phyloP scores from a whole-genome alignment of 2,113 vertebrate genomes.

The Nesogale talazaci region DNA sequence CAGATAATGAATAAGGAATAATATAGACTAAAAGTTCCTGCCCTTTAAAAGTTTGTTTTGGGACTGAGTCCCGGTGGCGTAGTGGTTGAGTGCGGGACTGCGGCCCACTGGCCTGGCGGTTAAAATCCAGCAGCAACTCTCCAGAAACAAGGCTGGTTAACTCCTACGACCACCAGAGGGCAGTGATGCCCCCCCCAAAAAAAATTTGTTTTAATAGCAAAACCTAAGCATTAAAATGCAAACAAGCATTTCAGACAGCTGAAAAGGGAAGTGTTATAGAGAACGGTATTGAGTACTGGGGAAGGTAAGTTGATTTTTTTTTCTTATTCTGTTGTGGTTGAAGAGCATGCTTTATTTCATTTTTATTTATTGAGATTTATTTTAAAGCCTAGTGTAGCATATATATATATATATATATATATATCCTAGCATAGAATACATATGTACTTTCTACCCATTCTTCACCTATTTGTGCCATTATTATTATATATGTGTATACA shows the following conservation, averaged over 20 bases:
- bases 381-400: not conserved
- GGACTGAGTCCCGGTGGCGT: too few relatives aligned
- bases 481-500: too few relatives aligned
- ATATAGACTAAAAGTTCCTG: not conserved
- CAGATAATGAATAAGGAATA: not conserved
- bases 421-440: too few relatives aligned
- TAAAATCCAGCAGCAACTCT: too few relatives aligned
- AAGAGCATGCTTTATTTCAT: not conserved
- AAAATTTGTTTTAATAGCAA: not conserved
- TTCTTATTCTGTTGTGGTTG: not conserved
- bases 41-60: not conserved
- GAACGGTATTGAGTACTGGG: not conserved
- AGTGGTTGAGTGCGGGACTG: too few relatives aligned
- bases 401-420: too few relatives aligned
- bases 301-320: not conserved
- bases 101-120: too few relatives aligned
- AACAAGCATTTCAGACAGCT: not conserved
- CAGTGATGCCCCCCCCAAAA: too few relatives aligned
- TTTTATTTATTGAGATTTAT: conserved; percentile 3
- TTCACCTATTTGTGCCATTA: too few relatives aligned
- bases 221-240: not conserved
- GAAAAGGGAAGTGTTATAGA: not conserved
- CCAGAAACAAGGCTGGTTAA: too few relatives aligned
- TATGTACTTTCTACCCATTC: too few relatives aligned
- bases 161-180: too few relatives aligned